A percentile compares a stretch with the other conserved stretches of the same genome.
Evolutionary conservation across 2,113 vertebrate species (phyloP).

Genomic region (Trematocara nigrifrons): DNA sequence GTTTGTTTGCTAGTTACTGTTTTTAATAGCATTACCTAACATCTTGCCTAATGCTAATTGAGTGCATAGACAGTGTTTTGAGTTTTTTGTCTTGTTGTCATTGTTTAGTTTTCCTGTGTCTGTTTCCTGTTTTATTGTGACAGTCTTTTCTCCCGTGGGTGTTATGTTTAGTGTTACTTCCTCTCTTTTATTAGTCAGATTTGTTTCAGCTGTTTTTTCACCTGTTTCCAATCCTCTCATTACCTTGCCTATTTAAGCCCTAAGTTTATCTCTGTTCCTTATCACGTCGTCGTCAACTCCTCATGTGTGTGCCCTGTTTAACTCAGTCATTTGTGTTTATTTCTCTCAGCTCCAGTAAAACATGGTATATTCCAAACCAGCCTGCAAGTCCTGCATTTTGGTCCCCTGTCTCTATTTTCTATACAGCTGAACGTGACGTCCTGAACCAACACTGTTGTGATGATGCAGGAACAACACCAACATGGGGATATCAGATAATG

Average conservation of each 20-base stretch:
- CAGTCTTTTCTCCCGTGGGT: background rate
- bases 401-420: background rate
- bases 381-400: background rate
- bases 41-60: background rate
- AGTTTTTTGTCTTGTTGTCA: background rate
- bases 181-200: background rate
- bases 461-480: background rate
- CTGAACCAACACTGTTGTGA: background rate
- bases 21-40: background rate
- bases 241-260: background rate
- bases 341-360: background rate
- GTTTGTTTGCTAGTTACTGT: background rate
- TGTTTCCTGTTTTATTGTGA: background rate
- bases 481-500: background rate
- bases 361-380: background rate
- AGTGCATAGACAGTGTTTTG: background rate
- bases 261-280: background rate
- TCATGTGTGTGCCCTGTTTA: rapidly evolving
- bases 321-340: rapidly evolving
- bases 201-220: background rate
- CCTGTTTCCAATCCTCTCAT: background rate
- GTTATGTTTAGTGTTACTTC: background rate
- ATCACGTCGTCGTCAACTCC: rapidly evolving
- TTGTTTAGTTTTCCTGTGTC: background rate
- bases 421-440: background rate